These are phyloP conservation scores for Leucopsar rothschildi DNA, from an alignment of 2,113 vertebrate genomes.

Conservation along the genomic window DNA sequence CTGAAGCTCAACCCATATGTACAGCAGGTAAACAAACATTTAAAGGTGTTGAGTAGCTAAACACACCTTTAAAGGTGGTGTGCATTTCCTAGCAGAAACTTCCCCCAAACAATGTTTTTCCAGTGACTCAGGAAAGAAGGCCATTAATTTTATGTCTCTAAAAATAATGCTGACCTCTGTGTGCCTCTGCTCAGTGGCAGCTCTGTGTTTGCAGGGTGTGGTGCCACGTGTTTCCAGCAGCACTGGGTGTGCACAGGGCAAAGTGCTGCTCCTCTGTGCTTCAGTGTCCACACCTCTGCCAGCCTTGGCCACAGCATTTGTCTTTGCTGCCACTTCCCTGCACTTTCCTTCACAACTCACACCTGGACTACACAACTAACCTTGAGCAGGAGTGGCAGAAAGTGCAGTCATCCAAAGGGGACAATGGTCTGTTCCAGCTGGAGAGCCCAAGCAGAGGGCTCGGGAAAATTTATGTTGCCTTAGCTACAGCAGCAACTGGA, in stretches of 20 bases:
- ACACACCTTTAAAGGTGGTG: not conserved
- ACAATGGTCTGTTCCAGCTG: not conserved
- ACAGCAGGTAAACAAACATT: not conserved
- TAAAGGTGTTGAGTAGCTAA: not conserved
- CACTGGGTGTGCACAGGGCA: rapidly evolving
- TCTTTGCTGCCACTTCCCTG: not conserved
- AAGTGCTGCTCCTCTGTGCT: not conserved
- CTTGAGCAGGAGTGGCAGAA: not conserved
- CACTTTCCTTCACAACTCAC: not conserved
- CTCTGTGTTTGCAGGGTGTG: not conserved
- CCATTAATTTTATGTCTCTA: not conserved
- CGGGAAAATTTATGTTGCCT: not conserved
- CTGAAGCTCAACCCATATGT: not conserved
- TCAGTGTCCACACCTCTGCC: not conserved
- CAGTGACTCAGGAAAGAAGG: not conserved
- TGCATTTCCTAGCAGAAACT: not conserved
- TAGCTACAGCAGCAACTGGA: not conserved
- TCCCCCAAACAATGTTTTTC: not conserved
- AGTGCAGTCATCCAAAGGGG: not conserved
- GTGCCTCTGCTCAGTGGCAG: not conserved
- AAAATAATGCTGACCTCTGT: not conserved
- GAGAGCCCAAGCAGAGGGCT: not conserved
- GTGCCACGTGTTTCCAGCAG: rapidly evolving
- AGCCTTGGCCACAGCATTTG: not conserved
- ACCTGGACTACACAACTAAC: not conserved